phyloP scores from a whole-genome alignment of 1,140 invertebrate species.

The Wasmannia auropunctata region DNA sequence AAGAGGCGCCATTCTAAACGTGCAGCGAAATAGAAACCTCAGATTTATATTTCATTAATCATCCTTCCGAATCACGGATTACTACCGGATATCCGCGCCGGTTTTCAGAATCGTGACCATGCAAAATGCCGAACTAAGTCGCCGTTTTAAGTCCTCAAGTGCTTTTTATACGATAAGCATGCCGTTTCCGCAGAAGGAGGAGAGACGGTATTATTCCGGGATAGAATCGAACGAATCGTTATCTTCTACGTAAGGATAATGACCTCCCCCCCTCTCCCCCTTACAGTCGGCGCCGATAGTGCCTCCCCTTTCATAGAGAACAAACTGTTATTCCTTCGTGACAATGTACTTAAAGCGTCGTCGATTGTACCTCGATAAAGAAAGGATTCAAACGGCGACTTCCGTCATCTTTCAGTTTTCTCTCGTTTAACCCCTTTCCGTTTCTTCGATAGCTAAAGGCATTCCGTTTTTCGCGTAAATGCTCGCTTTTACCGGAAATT shows the following conservation, averaged over 20 bases:
- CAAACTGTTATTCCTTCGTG: slow-evolving; percentile 66
- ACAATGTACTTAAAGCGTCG: slow-evolving; percentile 64
- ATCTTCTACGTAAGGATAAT: slow-evolving; percentile 60
- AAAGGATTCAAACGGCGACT: slow-evolving; percentile 56
- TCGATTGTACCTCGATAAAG: slow-evolving; percentile 58
- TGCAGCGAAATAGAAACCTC: slow-evolving; percentile 43
- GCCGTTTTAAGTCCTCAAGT: neutral
- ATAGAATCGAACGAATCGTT: slow-evolving; percentile 67
- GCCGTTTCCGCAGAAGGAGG: neutral
- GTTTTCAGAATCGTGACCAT: slow-evolving; percentile 49
- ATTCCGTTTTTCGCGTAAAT: slow-evolving; percentile 31
- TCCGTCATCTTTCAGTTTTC: neutral
- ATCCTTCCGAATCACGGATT: slow-evolving; percentile 21
- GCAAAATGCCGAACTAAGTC: slow-evolving; percentile 60
- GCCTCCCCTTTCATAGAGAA: slow-evolving; percentile 45
- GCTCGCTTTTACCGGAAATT: slow-evolving; percentile 28
- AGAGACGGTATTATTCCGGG: slow-evolving; percentile 44
- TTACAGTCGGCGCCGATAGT: slow-evolving; percentile 42
- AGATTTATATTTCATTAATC: slow-evolving; percentile 55
- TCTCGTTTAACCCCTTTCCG: neutral
- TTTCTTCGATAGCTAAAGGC: neutral
- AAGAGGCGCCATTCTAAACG: neutral
- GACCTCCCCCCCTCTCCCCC: no score
- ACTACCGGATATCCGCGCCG: neutral
- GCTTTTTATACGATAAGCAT: slow-evolving; percentile 61